Base-by-base conservation (phyloP, 2,113 vertebrate genomes). In the Cyprinus carpio region DNA sequence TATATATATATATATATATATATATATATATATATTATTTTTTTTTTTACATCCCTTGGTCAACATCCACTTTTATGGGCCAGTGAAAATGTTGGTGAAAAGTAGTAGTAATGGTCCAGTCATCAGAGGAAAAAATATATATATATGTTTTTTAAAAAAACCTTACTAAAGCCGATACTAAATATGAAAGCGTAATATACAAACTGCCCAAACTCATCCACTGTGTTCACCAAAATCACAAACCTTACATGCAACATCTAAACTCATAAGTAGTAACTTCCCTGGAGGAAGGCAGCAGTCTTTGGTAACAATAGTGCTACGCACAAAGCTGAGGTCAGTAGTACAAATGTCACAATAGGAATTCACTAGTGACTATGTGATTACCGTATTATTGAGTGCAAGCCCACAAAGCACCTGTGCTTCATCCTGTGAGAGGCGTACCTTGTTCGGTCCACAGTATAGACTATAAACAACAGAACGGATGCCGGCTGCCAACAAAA, bases 331-430 rank as follows among this genome's bases (percentile, higher is more conserved):
- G 20, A 37, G 56, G 56, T 80, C 34, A 43, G 43, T 27, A 64
- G 77, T 64, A 79, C 76, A 79, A 62, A 77, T 58, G 29, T 79
- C 54, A 62, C 54, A 40, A 6, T 34, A 6, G 51, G 29, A 58
- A 34, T 58, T 37, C 29, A 58, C 18, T 34, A 56, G 6, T 60
- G 34, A 40, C 23, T 4, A 43, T 64, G 34, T 64, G 56, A 64
- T 64, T n/a, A n/a, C n/a, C n/a, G n/a, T 64, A 43, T 64, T 64
- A 80, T 64, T 40, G 37, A 81, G 62, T 27, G 9, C 25, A 7
- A 51, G 43, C 16, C 13, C 25, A 54, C 75, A 76, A 65, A 46
- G 5, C 60, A 67, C 56, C 1, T 20, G 34, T 40, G 58, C 13
- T 9, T 80, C 13, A 9, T 11, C 77, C n/a, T 5, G 20, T 40